Conservation (phyloP, 1,140 invertebrate genomes). For the Andricus grossulariae region DNA sequence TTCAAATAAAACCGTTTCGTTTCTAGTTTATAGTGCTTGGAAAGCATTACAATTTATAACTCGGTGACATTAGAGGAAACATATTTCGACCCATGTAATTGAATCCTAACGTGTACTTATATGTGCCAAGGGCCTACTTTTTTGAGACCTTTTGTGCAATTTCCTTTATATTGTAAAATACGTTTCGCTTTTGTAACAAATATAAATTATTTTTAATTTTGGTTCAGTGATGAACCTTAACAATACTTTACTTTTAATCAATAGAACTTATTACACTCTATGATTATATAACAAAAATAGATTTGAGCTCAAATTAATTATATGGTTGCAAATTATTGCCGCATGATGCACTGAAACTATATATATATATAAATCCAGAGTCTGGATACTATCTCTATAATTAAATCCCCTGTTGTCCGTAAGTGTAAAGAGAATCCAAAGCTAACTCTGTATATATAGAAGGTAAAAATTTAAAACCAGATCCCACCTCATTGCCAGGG, state of each 20-base stretch:
- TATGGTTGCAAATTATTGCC: constrained; percentile 15
- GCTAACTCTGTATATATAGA: constrained; percentile 59
- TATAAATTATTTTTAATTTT: no score
- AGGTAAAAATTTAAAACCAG: constrained; percentile 62
- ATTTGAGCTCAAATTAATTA: not conserved
- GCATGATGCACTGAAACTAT: not conserved
- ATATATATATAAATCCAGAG: not conserved
- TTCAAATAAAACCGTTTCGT: not conserved
- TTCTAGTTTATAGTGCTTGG: constrained; percentile 1
- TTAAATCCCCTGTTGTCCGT: constrained; percentile 46
- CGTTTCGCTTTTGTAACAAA: not conserved
- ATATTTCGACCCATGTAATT: constrained; percentile 2
- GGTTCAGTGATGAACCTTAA: no score
- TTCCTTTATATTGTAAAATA: not conserved
- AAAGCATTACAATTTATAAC: constrained; percentile 11
- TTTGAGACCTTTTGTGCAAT: not conserved
- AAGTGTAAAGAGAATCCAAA: constrained; percentile 29
- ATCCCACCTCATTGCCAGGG: constrained; percentile 46
- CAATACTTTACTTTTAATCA: no score
- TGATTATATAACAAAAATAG: no score
- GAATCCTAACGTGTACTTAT: not conserved
- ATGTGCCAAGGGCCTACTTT: not conserved
- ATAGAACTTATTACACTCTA: no score
- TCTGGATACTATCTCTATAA: constrained; percentile 36
- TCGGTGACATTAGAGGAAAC: not conserved